Percentiles rank a stretch among this genome's conserved stretches.
These are phyloP conservation scores for Lasioglossum morio DNA, from an alignment of 2,888 invertebrate genomes.

Conservation along the genomic window DNA sequence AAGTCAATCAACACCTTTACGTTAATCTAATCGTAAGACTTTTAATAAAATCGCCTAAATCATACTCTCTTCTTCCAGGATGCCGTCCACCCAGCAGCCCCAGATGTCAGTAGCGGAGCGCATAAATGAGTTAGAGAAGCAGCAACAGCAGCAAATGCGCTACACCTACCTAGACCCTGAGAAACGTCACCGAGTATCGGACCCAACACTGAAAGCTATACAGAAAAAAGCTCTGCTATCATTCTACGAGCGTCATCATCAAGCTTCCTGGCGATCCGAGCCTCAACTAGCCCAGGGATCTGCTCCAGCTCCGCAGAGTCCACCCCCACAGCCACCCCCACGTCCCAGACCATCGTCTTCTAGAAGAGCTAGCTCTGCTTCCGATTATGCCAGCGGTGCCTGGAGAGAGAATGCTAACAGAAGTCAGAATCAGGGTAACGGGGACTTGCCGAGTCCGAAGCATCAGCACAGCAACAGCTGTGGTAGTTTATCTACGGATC, in stretches of 20 bases:
- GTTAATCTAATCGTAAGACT: background rate
- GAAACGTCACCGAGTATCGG: constrained; percentile 90
- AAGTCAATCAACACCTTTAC: background rate
- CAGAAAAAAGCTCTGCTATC: constrained; percentile 93
- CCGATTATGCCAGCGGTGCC: constrained; percentile 87
- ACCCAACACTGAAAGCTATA: constrained; percentile 91
- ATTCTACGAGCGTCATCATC: constrained; percentile 90
- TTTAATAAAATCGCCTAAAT: background rate
- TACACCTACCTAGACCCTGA: constrained; percentile 91
- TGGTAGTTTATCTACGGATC: constrained; percentile 86
- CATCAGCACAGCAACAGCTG: constrained; percentile 88
- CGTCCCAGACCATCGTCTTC: constrained; percentile 85
- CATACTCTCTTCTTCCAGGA: constrained; percentile 64
- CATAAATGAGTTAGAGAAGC: constrained; percentile 84
- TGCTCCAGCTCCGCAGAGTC: constrained; percentile 68
- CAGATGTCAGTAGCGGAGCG: constrained; percentile 86
- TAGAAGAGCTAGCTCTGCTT: constrained; percentile 88
- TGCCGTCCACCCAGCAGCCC: constrained; percentile 76
- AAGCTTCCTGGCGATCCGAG: constrained; percentile 87
- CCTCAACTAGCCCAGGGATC: constrained; percentile 85
- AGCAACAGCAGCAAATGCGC: constrained; percentile 84
- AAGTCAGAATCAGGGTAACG: constrained; percentile 68
- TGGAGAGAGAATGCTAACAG: constrained; percentile 83
- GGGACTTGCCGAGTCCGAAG: constrained; percentile 80
- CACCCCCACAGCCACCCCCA: constrained; percentile 84